A percentile compares a stretch with the other conserved stretches of the same genome.
These are phyloP conservation scores for Chloroceryle amazona DNA, from an alignment of 2,797 vertebrate genomes.

Conservation along the genomic window DNA sequence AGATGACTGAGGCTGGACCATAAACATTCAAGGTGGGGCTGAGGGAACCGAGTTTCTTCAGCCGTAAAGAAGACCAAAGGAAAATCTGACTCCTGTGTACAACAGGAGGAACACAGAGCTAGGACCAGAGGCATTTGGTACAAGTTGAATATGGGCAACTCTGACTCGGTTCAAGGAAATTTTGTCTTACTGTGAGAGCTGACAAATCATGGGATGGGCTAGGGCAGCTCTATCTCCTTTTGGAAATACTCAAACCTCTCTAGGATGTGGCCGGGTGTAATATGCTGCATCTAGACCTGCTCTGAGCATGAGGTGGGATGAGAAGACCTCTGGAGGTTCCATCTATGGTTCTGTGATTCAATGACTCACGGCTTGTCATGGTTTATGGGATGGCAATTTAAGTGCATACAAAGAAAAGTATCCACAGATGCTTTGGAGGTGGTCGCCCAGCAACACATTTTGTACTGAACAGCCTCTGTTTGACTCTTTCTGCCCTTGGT, in stretches of 20 bases:
- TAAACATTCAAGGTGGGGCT: background rate
- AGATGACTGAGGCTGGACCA: background rate
- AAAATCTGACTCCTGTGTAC: background rate
- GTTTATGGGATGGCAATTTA: background rate
- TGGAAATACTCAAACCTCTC: background rate
- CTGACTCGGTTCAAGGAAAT: background rate
- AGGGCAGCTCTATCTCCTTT: background rate
- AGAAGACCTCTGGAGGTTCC: background rate
- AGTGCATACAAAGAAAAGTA: background rate
- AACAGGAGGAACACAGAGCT: background rate
- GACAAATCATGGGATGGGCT: background rate
- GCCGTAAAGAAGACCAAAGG: background rate
- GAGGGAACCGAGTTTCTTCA: background rate
- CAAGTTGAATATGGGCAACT: background rate
- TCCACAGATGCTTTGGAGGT: background rate
- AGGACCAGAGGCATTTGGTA: background rate
- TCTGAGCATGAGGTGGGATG: fast-evolving
- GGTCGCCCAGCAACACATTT: background rate
- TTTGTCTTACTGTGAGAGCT: background rate
- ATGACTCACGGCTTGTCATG: background rate
- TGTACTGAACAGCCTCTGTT: background rate
- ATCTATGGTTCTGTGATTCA: background rate
- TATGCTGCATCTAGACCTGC: background rate
- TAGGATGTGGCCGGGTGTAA: background rate
- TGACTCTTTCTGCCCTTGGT: background rate